These are phyloP conservation scores for Xylocampa areola DNA, from an alignment of 2,888 invertebrate species.

Conservation along the genomic window DNA sequence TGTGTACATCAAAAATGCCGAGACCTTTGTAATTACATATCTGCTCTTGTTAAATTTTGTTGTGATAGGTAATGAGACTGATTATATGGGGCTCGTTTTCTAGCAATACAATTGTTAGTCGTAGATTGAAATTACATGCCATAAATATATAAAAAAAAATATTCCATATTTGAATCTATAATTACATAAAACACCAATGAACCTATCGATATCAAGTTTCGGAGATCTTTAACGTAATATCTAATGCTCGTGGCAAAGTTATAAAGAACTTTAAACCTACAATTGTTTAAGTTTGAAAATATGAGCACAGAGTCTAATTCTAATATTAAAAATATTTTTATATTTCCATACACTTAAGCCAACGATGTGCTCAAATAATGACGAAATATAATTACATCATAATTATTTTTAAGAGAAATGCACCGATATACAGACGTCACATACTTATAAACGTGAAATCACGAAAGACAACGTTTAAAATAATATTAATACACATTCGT, in stretches of 20 bases:
- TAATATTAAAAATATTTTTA: constrained; percentile 2
- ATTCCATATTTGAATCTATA: constrained; percentile 9
- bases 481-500: no score
- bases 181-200: constrained; percentile 25
- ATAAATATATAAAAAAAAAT: constrained; percentile 2
- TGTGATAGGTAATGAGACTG: no score
- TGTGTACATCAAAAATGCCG: no score
- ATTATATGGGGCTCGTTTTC: no score
- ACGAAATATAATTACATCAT: constrained; percentile 1
- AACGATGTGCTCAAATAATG: neutral
- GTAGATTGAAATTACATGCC: constrained; percentile 32
- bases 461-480: no score
- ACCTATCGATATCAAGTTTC: constrained; percentile 19
- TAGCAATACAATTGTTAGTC: neutral
- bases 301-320: constrained; percentile 7
- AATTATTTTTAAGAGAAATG: constrained; percentile 6
- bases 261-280: constrained; percentile 12
- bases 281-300: constrained; percentile 12
- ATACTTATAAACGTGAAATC: no score
- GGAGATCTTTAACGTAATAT: constrained; percentile 46
- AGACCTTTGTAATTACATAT: no score
- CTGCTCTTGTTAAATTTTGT: no score
- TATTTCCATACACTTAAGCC: constrained; percentile 1
- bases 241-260: constrained; percentile 16
- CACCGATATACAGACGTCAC: neutral